Percentiles rank a stretch among this genome's conserved stretches.
These are phyloP conservation scores for Enteromius fasciolatus DNA, from an alignment of 2,797 vertebrate genomes.

Conservation along the genomic window DNA sequence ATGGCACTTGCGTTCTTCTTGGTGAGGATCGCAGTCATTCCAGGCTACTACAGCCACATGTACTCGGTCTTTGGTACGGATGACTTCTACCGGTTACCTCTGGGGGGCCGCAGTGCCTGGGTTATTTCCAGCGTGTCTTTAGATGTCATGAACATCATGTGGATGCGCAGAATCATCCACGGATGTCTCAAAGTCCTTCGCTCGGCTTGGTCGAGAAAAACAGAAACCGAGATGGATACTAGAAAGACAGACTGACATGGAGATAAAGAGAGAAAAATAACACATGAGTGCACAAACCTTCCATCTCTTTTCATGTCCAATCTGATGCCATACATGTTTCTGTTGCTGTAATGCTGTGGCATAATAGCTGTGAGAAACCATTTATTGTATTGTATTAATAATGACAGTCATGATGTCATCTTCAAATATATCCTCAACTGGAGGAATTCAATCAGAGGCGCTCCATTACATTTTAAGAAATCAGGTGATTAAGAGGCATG, in stretches of 20 bases:
- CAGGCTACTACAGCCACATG: conserved; percentile 77
- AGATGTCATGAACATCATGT: conserved; percentile 87
- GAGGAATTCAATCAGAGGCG: not conserved
- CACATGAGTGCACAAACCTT: conserved; percentile 15
- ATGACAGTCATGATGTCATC: not conserved
- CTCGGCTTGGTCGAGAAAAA: conserved; percentile 70
- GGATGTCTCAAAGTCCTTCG: conserved; percentile 83
- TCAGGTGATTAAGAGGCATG: conserved; percentile 8
- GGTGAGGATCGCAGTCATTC: conserved; percentile 82
- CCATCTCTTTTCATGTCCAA: not conserved
- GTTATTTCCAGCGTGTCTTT: conserved; percentile 75
- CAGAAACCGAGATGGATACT: conserved; percentile 69
- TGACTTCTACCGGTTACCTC: conserved; percentile 75
- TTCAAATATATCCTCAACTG: conserved; percentile 11
- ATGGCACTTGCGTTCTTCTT: conserved; percentile 85
- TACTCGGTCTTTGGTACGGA: conserved; percentile 79
- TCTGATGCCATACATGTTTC: not conserved
- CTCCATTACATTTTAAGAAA: not conserved
- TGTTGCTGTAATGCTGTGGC: not conserved
- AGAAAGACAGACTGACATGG: conserved; percentile 76
- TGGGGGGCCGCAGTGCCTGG: conserved; percentile 76
- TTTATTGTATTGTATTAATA: not conserved
- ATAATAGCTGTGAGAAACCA: conserved; percentile 18
- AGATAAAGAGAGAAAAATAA: not conserved
- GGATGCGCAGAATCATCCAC: conserved; percentile 86